Evolutionary conservation across 2,888 invertebrate genomes (phyloP).

Genomic region (Hypolimnas misippus): DNA sequence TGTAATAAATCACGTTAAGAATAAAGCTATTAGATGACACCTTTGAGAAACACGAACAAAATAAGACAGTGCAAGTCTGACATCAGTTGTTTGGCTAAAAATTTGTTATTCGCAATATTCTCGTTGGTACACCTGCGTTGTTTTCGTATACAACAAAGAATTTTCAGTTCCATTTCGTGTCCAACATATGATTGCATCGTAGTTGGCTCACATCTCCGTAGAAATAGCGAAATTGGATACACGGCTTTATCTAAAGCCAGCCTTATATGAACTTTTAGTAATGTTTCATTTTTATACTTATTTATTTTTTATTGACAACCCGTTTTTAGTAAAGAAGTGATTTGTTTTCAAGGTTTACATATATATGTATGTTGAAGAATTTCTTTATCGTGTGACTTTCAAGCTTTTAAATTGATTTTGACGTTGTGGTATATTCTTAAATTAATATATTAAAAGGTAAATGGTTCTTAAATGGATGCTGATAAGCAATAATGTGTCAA

Average conservation of each 20-base stretch:
- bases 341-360: too few relatives aligned
- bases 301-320: too few relatives aligned
- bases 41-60: slow-evolving; percentile 16
- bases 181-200: slow-evolving; percentile 34
- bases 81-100: slow-evolving; percentile 21
- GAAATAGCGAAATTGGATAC: slow-evolving; percentile 27
- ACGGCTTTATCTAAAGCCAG: slow-evolving; percentile 27
- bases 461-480: too few relatives aligned
- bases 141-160: slow-evolving; percentile 36
- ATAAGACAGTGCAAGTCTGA: slow-evolving; percentile 24
- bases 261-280: not conserved
- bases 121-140: slow-evolving; percentile 32
- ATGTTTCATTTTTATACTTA: not conserved
- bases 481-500: too few relatives aligned
- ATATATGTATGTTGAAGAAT: too few relatives aligned
- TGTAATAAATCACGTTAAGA: too few relatives aligned
- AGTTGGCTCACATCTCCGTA: slow-evolving; percentile 29
- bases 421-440: too few relatives aligned
- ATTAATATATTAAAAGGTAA: too few relatives aligned
- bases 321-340: too few relatives aligned
- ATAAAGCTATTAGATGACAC: not conserved
- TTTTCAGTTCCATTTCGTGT: slow-evolving; percentile 37
- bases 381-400: too few relatives aligned
- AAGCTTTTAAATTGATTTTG: too few relatives aligned
- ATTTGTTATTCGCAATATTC: slow-evolving; percentile 33